These are phyloP conservation scores for Caenorhabditis doughertyi DNA, from an alignment of 2,888 invertebrate species.

Conservation along the genomic window DNA sequence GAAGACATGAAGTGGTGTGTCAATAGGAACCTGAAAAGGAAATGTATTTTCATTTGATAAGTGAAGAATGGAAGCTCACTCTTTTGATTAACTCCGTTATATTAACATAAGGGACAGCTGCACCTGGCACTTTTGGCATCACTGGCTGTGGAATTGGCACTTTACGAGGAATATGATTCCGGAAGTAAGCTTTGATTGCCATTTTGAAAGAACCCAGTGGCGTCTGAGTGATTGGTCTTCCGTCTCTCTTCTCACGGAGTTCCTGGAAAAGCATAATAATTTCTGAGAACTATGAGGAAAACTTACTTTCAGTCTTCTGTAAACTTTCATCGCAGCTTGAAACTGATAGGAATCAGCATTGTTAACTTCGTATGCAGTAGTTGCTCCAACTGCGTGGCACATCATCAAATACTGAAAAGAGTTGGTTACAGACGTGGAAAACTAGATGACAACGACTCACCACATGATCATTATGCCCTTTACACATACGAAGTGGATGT, in stretches of 20 bases:
- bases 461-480: neutral
- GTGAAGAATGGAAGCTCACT: neutral
- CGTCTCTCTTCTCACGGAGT: neutral
- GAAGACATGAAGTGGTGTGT: too few relatives aligned
- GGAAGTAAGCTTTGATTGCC: neutral
- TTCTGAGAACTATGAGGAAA: neutral
- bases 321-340: neutral
- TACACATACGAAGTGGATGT: slow-evolving; percentile 4
- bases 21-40: too few relatives aligned
- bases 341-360: too few relatives aligned
- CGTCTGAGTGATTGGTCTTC: neutral
- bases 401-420: too few relatives aligned
- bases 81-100: too few relatives aligned
- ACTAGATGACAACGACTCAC: neutral
- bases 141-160: neutral
- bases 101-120: too few relatives aligned
- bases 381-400: too few relatives aligned
- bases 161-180: neutral
- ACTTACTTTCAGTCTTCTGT: slow-evolving; percentile 1
- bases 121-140: neutral
- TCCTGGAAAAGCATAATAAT: neutral
- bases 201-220: slow-evolving; percentile 11
- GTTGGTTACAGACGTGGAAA: too few relatives aligned
- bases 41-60: too few relatives aligned
- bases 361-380: too few relatives aligned